Evolutionary conservation across 2,113 vertebrate species (phyloP).

Genomic region (Hymenochirus boettgeri): DNA sequence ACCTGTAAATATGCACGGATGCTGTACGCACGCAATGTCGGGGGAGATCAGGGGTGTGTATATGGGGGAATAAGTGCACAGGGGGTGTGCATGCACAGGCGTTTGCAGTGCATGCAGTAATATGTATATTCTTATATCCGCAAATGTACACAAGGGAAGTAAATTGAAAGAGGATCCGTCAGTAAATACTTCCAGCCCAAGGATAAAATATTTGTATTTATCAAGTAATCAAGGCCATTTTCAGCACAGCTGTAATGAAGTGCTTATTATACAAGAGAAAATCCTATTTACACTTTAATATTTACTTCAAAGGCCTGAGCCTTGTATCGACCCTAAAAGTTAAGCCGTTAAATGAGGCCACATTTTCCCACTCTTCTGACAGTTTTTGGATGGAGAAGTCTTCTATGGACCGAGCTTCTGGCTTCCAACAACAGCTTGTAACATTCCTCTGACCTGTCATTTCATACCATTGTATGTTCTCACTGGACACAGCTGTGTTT

Average conservation of each 20-base stretch:
- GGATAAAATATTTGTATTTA: neutral
- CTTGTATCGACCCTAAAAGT: conserved; percentile 40
- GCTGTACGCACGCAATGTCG: no score
- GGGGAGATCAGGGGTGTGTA: no score
- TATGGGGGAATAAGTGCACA: no score
- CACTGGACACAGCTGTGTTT: conserved; percentile 52
- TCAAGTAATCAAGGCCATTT: neutral
- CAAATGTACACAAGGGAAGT: neutral
- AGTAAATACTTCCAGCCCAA: neutral
- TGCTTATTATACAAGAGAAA: conserved; percentile 9
- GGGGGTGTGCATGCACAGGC: no score
- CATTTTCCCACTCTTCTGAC: conserved; percentile 49
- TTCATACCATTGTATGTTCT: conserved; percentile 45
- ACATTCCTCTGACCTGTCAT: conserved; percentile 54
- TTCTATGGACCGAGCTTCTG: conserved; percentile 49
- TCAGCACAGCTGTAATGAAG: neutral
- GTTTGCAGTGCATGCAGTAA: no score
- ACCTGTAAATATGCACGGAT: no score
- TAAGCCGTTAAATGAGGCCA: conserved; percentile 46
- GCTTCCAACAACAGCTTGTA: conserved; percentile 58
- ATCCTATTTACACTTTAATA: conserved; percentile 20
- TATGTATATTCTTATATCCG: neutral
- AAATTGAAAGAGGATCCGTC: neutral
- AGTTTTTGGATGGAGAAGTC: conserved; percentile 11
- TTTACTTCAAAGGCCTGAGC: conserved; percentile 21